phyloP scores from a whole-genome alignment of 1,140 invertebrate genomes.

The Achroia grisella region DNA sequence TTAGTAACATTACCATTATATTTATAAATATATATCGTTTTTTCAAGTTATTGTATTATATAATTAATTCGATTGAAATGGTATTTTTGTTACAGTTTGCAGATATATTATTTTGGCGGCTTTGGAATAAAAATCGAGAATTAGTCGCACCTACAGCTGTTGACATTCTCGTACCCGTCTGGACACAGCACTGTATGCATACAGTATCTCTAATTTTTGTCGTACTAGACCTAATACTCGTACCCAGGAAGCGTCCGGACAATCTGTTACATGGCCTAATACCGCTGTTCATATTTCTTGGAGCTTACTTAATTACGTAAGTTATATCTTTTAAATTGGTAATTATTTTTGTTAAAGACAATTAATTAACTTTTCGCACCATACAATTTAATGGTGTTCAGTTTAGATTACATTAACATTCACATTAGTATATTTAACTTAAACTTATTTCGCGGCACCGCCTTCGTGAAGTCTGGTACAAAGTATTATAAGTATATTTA shows the following conservation, averaged over 20 bases:
- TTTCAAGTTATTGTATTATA: too few relatives aligned
- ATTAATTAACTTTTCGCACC: background rate
- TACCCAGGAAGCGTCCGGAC: constrained; percentile 32
- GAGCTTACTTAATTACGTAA: constrained; percentile 35
- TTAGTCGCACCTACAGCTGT: constrained; percentile 33
- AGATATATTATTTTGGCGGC: constrained; percentile 47
- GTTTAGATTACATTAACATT: background rate
- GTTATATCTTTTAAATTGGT: too few relatives aligned
- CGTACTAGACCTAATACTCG: constrained; percentile 35
- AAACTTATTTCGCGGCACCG: too few relatives aligned
- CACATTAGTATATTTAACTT: background rate
- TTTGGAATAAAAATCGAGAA: constrained; percentile 35
- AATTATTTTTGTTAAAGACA: too few relatives aligned
- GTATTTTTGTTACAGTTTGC: constrained; percentile 37
- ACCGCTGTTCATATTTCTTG: constrained; percentile 23
- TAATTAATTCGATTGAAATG: too few relatives aligned
- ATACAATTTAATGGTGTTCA: background rate
- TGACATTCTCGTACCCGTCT: constrained; percentile 29
- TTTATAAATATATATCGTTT: too few relatives aligned
- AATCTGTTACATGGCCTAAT: constrained; percentile 21
- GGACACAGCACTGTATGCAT: constrained; percentile 54
- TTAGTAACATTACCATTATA: too few relatives aligned
- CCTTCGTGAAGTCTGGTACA: too few relatives aligned
- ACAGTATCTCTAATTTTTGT: constrained; percentile 37
- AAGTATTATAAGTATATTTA: too few relatives aligned